Evolutionary conservation across 2,797 vertebrate genomes (phyloP), one percentile per base, ranked within the genome.

Genomic region (Synanceia verrucosa): DNA sequence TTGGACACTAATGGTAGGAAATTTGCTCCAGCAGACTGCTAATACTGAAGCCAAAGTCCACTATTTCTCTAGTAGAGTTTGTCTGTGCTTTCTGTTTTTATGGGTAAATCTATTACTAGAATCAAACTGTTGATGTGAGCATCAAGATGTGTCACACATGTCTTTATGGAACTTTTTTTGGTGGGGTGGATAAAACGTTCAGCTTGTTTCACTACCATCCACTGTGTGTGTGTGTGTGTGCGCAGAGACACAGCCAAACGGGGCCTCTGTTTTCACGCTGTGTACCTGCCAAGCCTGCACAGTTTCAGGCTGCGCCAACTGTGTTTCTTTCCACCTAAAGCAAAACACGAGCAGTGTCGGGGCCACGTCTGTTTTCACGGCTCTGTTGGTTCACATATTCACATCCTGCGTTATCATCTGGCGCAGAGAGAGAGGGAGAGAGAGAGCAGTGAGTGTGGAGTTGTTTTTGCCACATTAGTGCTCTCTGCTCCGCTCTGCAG

Each of bases 201-300:
- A 23, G 50, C 61, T 60, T 11, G 24, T 65, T 82, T 72, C 68
- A 52, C 63, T 78, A 66, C 60, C 16, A 14, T 73, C 33, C 68
- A 57, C 26, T 64, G 65, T 37, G 34, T 33, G 5, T 13, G 4
- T 51, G 11, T 64, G 16, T 80, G 73, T 78, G 66, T 73, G 78
- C 65, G 43, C 57, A 66, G 78, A 83, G 80, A 73, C 70, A 63
- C 65, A n/a, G 82, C 69, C 76, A 78, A 87, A 81, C 85, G 60
- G 79, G 76, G 81, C 88, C 84, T 86, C 88, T 9, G 4, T 58
- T 92, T 90, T 90, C 86, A 81, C 51, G 64, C 90, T 39, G 81
- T 21, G 72, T 92, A 91, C 90, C 93, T 94, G 93, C 88, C 86
- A 90, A 90, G 90, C 89, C 86, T 87, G 73, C 84, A 70, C 74